Evolutionary conservation across 2,113 vertebrate species (phyloP).

Genomic region (Oceanites oceanicus): DNA sequence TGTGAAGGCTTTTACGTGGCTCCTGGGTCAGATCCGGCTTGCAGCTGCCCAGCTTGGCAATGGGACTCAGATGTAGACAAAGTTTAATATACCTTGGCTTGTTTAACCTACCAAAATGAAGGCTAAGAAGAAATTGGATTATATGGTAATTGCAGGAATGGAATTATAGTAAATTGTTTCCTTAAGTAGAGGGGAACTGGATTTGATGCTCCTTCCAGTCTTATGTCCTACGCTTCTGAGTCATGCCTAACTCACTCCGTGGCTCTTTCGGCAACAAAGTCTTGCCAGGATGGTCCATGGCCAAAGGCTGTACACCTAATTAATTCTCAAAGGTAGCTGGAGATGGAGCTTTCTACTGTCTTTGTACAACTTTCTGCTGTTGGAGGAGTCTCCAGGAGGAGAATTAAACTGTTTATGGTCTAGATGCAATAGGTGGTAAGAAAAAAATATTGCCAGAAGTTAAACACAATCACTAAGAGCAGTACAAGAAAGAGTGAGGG

Average conservation of each 20-base stretch:
- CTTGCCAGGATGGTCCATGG: not conserved
- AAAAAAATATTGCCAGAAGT: not conserved
- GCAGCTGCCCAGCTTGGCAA: not conserved
- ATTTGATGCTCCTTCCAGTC: not conserved
- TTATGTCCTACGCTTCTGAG: not conserved
- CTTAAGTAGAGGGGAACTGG: conserved; percentile 1
- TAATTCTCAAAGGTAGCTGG: not conserved
- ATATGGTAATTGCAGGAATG: not conserved
- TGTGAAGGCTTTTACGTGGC: not conserved
- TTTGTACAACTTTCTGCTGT: not conserved
- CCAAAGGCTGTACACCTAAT: not conserved
- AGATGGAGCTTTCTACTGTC: not conserved
- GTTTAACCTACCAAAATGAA: conserved; percentile 22
- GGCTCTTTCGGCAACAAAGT: not conserved
- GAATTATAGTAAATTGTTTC: conserved; percentile 26
- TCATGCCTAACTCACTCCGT: not conserved
- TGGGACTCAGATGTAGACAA: not conserved
- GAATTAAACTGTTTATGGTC: not conserved
- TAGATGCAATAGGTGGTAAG: not conserved
- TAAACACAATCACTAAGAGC: not conserved
- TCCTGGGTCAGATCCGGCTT: not conserved
- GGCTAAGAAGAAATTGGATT: not conserved
- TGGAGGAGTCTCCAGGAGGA: not conserved
- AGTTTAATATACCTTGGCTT: not conserved
- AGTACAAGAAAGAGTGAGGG: not conserved